Evolutionary conservation across 23 tunicate genomes (phyloP), one percentile per base, ranked within the genome.

Genomic region (Trididemnum miniatum): DNA sequence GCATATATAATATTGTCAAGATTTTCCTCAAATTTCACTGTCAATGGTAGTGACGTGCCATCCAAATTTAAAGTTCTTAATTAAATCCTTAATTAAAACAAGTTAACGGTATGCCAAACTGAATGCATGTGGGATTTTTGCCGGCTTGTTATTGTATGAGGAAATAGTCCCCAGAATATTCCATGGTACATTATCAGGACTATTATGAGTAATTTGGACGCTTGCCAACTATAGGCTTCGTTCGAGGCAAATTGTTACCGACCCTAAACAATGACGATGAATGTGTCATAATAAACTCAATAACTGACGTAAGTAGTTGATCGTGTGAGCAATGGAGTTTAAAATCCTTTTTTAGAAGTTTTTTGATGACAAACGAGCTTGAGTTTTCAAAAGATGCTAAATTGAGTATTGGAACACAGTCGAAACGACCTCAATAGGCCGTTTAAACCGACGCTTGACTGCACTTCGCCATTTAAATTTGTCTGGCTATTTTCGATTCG

Each of bases 171-270:
- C 54, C 54, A 9, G 54, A 44, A 44, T 7, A 44, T 44, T 44
- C 54, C 54, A 44, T 9, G 12, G 12, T 44, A 7, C 15, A 44
- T 7, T 44, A 7, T 44, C 54, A 44, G 15, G 12, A 15, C 15
- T 63, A 27, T 63, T 63, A 5, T 63, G 71, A 5, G 31, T 63
- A 63, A 23, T 63, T 63, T 63, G 71, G 23, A 27, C 71, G 54
- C 54, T 44, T 44, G 15, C 54, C 54, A 44, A 44, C 54, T 44
- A 9, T 44, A 15, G 9, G 9, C 9, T 44, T 44, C 15, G 15
- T 15, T 44, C 15, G 9, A 44, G 54, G n/a, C n/a, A n/a, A n/a
- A n/a, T n/a, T n/a, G n/a, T n/a, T n/a, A n/a, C 54, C 54, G 9
- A 15, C 15, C 54, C 54, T 7, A 44, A 44, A 44, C 54, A 7